Evolutionary conservation across 2,113 vertebrate species (phyloP).

Genomic region (Rhabdornis inornatus): DNA sequence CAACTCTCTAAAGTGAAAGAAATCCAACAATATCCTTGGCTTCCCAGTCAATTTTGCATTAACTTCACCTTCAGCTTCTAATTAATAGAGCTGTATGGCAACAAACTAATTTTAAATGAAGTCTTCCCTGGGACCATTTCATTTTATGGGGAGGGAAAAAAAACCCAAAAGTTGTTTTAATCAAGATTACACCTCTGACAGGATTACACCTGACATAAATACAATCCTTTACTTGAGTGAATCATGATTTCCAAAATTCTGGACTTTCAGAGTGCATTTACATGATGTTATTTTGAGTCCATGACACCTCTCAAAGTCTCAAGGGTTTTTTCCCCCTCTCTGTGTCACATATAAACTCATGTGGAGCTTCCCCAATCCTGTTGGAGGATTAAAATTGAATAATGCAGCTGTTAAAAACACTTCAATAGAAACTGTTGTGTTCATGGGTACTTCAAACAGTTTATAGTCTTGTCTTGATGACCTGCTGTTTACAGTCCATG

Average conservation of each 20-base stretch:
- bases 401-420: background rate
- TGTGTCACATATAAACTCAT: background rate
- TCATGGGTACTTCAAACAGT: background rate
- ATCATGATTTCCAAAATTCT: background rate
- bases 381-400: background rate
- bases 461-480: background rate
- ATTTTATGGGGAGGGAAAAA: background rate
- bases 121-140: background rate
- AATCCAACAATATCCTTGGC: background rate
- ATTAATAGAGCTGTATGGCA: background rate
- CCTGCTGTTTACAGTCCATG: background rate
- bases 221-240: background rate
- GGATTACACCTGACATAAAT: constrained; percentile 14
- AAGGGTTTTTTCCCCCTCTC: rapidly evolving
- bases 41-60: background rate
- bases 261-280: background rate
- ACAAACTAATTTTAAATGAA: constrained; percentile 9
- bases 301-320: background rate
- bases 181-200: background rate
- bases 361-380: background rate
- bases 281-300: background rate
- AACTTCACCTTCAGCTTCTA: background rate
- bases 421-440: background rate
- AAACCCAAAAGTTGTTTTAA: background rate
- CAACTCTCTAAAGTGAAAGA: background rate